phyloP scores from a whole-genome alignment of 2,797 vertebrate species.

The Sphenopsis melanotis region DNA sequence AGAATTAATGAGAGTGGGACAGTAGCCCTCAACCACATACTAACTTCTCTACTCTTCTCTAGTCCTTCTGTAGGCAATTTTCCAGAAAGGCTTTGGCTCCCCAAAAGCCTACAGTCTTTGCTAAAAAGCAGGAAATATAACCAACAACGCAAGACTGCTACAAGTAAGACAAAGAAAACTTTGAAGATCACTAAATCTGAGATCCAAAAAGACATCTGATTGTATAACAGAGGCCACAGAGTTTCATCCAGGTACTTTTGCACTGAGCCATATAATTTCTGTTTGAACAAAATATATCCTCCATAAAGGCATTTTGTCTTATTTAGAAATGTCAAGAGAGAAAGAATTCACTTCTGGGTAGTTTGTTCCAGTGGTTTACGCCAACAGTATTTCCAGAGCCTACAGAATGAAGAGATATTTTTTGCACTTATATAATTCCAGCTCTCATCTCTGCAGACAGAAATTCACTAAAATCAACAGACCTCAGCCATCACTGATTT shows the following conservation, averaged over 20 bases:
- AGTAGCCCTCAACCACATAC: background rate
- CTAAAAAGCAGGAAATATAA: background rate
- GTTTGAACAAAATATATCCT: conserved; percentile 53
- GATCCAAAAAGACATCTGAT: conserved; percentile 1
- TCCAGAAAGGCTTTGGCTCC: background rate
- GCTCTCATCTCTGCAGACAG: background rate
- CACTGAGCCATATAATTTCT: conserved; percentile 40
- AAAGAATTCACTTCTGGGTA: conserved; percentile 35
- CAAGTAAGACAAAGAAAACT: background rate
- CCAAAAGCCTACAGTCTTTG: background rate
- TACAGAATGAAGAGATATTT: conserved; percentile 42
- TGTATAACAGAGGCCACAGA: background rate
- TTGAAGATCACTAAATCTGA: background rate
- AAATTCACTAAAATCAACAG: conserved; percentile 25
- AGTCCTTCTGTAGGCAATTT: background rate
- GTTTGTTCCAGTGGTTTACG: conserved; percentile 53
- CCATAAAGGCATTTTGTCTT: conserved; percentile 50
- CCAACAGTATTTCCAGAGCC: conserved; percentile 41
- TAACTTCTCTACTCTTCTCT: background rate
- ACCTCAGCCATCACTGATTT: background rate
- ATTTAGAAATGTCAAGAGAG: conserved; percentile 42
- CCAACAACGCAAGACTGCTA: background rate
- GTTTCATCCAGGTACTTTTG: conserved; percentile 52
- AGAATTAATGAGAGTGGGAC: background rate
- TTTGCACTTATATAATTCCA: conserved; percentile 28